These are phyloP conservation scores for Strigamia crassipes DNA, from an alignment of 2,888 invertebrate species.

Conservation along the genomic window DNA sequence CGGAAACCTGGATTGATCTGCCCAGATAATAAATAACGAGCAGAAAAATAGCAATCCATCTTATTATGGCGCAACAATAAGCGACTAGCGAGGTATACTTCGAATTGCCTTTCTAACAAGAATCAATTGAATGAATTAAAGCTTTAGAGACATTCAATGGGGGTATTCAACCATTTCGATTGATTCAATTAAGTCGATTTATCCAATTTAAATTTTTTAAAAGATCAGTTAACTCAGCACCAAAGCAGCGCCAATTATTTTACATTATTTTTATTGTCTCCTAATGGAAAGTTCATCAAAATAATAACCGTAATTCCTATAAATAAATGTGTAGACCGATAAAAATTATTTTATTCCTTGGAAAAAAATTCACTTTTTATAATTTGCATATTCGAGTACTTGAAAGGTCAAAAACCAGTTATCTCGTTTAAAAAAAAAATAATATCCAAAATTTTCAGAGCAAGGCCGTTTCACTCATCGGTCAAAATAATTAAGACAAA, in stretches of 20 bases:
- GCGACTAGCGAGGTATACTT: background rate
- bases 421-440: background rate
- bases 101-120: background rate
- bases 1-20: background rate
- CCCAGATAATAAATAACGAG: too few species aligned
- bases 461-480: conserved; percentile 2
- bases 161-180: background rate
- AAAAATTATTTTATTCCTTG: too few species aligned
- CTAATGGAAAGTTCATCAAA: too few species aligned
- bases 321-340: background rate
- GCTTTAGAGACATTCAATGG: background rate
- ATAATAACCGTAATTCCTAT: background rate
- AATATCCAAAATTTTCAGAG: conserved; percentile 6
- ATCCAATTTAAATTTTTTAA: background rate
- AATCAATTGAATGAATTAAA: too few species aligned
- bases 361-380: background rate
- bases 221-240: too few species aligned
- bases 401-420: conserved; percentile 29
- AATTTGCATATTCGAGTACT: background rate
- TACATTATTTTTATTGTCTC: too few species aligned
- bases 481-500: background rate
- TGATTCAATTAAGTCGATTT: background rate
- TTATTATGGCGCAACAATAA: background rate
- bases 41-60: too few species aligned
- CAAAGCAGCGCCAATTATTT: too few species aligned